phyloP scores from a whole-genome alignment of 2,888 invertebrate species.

The Xestia rhomboidea region DNA sequence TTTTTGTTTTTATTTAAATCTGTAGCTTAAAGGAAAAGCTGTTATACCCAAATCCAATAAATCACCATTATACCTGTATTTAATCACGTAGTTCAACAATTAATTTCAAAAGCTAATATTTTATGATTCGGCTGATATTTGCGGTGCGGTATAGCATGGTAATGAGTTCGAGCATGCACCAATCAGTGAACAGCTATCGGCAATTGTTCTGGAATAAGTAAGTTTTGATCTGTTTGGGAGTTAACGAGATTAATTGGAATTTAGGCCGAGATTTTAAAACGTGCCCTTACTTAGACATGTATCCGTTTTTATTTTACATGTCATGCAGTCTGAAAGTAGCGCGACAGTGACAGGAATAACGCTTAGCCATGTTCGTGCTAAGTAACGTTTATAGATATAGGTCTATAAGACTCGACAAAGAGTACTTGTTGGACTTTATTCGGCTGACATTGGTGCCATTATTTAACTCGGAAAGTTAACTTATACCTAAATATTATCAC shows the following conservation, averaged over 20 bases:
- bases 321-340: not conserved
- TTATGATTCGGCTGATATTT: conserved; percentile 30
- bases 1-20: not conserved
- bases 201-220: conserved; percentile 39
- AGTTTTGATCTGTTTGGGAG: not conserved
- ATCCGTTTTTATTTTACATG: not conserved
- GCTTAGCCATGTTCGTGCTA: not conserved
- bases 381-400: not conserved
- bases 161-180: conserved; percentile 45
- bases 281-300: not conserved
- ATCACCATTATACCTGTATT: not conserved
- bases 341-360: not conserved
- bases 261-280: not conserved
- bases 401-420: not conserved
- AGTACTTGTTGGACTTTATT: not conserved
- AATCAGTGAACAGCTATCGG: conserved; percentile 31
- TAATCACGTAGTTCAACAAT: not conserved
- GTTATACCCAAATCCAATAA: not conserved
- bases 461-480: not conserved
- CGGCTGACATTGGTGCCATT: not conserved
- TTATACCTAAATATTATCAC: not conserved
- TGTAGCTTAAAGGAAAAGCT: not conserved
- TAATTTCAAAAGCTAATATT: conserved; percentile 34
- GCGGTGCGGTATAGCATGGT: conserved; percentile 33
- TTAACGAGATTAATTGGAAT: not conserved